Percentiles rank a stretch among this genome's conserved stretches.
These are phyloP conservation scores for Columba janthina DNA, from an alignment of 2,113 vertebrate species.

Conservation along the genomic window DNA sequence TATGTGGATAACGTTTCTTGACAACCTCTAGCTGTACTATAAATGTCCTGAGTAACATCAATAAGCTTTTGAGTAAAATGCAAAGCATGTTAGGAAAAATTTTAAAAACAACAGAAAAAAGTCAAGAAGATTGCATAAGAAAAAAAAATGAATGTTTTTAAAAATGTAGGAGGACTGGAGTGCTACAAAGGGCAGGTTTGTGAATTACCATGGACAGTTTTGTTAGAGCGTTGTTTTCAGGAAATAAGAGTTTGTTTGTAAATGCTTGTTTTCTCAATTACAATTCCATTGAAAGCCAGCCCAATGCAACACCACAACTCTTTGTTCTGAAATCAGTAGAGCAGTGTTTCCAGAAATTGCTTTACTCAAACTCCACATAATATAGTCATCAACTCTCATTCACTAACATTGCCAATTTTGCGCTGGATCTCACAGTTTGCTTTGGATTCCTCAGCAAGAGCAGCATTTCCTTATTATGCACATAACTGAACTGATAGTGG, in stretches of 20 bases:
- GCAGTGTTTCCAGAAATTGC: conserved; percentile 56
- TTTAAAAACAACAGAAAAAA: not conserved
- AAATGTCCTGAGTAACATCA: not conserved
- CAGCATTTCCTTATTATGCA: conserved; percentile 8
- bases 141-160: not conserved
- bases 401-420: not conserved
- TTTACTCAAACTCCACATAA: conserved; percentile 49
- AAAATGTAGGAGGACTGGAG: not conserved
- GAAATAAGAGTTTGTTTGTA: conserved; percentile 49
- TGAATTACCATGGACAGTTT: not conserved
- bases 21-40: not conserved
- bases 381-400: conserved; percentile 44
- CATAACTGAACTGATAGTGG: not conserved
- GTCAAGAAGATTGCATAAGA: not conserved
- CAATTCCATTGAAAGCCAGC: conserved; percentile 57
- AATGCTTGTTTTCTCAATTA: conserved; percentile 49
- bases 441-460: not conserved
- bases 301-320: conserved; percentile 46
- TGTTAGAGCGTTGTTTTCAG: conserved; percentile 6
- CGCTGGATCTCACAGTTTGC: not conserved
- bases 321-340: conserved; percentile 51
- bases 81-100: not conserved
- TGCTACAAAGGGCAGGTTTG: not conserved
- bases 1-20: not conserved
- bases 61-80: not conserved